A percentile compares a stretch with the other conserved stretches of the same genome.
phyloP scores from a whole-genome alignment of 1,140 invertebrate species.

The Portunus trituberculatus region DNA sequence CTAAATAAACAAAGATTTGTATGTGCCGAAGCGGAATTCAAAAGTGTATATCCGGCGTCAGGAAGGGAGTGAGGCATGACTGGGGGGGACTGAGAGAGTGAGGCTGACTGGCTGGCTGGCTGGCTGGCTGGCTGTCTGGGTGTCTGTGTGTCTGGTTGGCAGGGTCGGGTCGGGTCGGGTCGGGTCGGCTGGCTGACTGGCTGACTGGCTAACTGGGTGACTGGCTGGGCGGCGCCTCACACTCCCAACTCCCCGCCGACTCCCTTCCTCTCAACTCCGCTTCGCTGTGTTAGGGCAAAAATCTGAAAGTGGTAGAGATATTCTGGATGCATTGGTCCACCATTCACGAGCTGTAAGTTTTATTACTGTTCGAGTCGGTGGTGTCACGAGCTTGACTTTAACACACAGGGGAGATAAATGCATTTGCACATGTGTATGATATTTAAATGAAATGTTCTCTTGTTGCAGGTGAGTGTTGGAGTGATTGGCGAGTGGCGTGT shows the following conservation, averaged over 20 bases:
- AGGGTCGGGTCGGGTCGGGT: too few relatives aligned
- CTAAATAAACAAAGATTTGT: slow-evolving; percentile 1
- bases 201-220: too few relatives aligned
- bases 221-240: not conserved
- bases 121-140: too few relatives aligned
- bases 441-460: not conserved
- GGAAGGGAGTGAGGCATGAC: not conserved
- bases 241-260: too few relatives aligned
- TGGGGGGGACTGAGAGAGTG: too few relatives aligned
- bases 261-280: not conserved
- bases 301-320: not conserved
- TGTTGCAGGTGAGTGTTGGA: slow-evolving; percentile 7
- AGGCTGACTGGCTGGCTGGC: too few relatives aligned
- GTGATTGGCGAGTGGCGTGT: not conserved
- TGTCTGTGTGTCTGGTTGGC: too few relatives aligned
- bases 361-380: not conserved
- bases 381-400: not conserved
- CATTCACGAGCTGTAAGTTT: not conserved
- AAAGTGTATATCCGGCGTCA: not conserved
- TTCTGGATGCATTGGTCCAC: not conserved
- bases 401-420: not conserved
- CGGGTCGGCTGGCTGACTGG: too few relatives aligned
- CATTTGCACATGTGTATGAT: not conserved
- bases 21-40: slow-evolving; percentile 7
- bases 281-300: not conserved